These are phyloP conservation scores for Canis aureus DNA, from an alignment of 2,113 vertebrate species.

Conservation along the genomic window DNA sequence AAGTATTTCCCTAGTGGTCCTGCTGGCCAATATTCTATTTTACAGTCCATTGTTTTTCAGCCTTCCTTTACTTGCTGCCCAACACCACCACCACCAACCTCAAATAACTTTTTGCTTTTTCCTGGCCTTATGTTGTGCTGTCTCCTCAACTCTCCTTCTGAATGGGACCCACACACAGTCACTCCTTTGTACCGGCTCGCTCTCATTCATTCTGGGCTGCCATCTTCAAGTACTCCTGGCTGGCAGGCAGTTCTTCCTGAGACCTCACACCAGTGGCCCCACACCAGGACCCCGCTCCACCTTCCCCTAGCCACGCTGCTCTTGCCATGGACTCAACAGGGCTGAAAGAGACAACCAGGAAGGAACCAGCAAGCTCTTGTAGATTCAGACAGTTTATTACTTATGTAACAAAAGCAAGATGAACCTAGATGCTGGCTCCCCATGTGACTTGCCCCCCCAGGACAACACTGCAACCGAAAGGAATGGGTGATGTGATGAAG, in stretches of 20 bases:
- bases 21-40: not conserved
- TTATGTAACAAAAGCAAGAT: not conserved
- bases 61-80: not conserved
- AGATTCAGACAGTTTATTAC: not conserved
- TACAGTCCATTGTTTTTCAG: not conserved
- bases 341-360: not conserved
- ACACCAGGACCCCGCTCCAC: not conserved
- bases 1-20: not conserved
- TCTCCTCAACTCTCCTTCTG: not conserved
- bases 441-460: not conserved
- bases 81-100: not conserved
- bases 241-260: not conserved
- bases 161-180: not conserved
- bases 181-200: not conserved
- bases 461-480: not conserved
- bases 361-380: not conserved
- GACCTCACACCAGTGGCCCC: not conserved
- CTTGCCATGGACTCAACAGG: not conserved
- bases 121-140: not conserved
- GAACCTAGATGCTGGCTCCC: not conserved
- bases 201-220: not conserved
- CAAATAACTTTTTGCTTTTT: not conserved
- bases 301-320: not conserved
- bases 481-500: not conserved
- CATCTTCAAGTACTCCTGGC: not conserved